These are phyloP conservation scores for roundworm (Caenorhabditis elegans) DNA, from an alignment of 1,140 invertebrate genomes.

Conservation along the genomic window WBcel235 BX284605.5:9666501-9667000, in stretches of 20 bases:
- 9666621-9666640: not conserved
- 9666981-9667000: slow-evolving; percentile 44
- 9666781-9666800: slow-evolving; percentile 8
- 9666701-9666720: not conserved
- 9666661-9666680: slow-evolving; percentile 24
- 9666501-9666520: not conserved
- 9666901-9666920: slow-evolving; percentile 25
- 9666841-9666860: not conserved
- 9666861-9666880: slow-evolving; percentile 27
- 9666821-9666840: slow-evolving; percentile 23
- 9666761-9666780: not conserved
- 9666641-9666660: not conserved
- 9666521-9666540: not conserved
- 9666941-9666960: slow-evolving; percentile 39
- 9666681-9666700: not conserved
- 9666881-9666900: slow-evolving; percentile 16
- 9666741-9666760: not conserved
- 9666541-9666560: not conserved
- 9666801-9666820: not conserved
- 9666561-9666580: slow-evolving; percentile 21
- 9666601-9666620: slow-evolving; percentile 22
- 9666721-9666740: not conserved
- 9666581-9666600: slow-evolving; percentile 23
- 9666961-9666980: slow-evolving; percentile 57
- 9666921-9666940: slow-evolving; percentile 35